These are phyloP conservation scores for Callopanchax toddi DNA, from an alignment of 2,113 vertebrate genomes.

Conservation along the genomic window DNA sequence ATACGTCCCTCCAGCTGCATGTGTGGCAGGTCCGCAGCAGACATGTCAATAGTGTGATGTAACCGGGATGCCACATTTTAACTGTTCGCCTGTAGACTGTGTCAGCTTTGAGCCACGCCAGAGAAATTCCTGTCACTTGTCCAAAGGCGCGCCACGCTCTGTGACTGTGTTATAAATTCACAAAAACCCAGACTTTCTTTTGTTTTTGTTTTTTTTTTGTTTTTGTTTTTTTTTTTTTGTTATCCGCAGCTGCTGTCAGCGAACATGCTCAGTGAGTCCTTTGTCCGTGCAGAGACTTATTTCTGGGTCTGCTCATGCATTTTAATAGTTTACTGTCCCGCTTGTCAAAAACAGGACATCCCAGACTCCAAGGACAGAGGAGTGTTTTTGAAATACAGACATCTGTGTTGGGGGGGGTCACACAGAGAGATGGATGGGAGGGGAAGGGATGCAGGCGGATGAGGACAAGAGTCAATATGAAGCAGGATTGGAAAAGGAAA, in stretches of 20 bases:
- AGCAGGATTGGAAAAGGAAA: slow-evolving; percentile 29
- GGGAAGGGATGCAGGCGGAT: not conserved
- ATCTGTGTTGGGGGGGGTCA: no score
- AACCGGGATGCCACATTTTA: slow-evolving; percentile 44
- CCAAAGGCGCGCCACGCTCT: slow-evolving; percentile 3
- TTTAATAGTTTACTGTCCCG: slow-evolving; percentile 66
- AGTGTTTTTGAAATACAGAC: slow-evolving; percentile 59
- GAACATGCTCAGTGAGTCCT: slow-evolving; percentile 41
- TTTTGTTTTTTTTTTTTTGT: slow-evolving; percentile 11
- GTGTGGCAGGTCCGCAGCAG: slow-evolving; percentile 10
- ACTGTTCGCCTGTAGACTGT: not conserved
- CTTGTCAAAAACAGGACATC: slow-evolving; percentile 51
- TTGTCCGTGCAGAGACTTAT: slow-evolving; percentile 65
- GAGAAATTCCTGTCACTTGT: slow-evolving; percentile 13
- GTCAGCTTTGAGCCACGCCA: not conserved
- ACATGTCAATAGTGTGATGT: slow-evolving; percentile 35
- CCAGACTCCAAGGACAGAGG: slow-evolving; percentile 54
- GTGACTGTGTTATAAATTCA: slow-evolving; percentile 9
- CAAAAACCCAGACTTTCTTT: no score
- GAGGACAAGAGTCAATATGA: slow-evolving; percentile 29
- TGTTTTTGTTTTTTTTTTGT: no score
- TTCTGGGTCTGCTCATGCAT: slow-evolving; percentile 70
- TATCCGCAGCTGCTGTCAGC: slow-evolving; percentile 42
- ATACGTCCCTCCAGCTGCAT: slow-evolving; percentile 41
- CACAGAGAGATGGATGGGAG: no score